Evolutionary conservation across 2,888 invertebrate genomes (phyloP).

Genomic region (Acleris holmiana): DNA sequence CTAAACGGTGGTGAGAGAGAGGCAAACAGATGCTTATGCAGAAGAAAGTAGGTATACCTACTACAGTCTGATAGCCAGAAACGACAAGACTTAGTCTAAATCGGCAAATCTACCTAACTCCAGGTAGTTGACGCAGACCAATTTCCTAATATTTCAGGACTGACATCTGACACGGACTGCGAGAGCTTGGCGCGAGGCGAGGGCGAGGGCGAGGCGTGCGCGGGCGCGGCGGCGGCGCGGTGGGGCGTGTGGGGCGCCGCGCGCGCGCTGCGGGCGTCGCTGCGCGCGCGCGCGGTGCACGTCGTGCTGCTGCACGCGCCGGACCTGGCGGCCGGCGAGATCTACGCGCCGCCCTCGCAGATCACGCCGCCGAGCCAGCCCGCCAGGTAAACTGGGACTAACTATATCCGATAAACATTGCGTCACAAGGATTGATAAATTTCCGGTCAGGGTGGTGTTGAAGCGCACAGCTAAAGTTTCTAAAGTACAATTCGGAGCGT

Average conservation of each 20-base stretch:
- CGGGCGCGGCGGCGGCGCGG: conserved; percentile 84
- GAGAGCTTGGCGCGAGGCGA: conserved; percentile 66
- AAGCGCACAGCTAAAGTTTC: too few species aligned
- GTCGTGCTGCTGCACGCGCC: conserved; percentile 91
- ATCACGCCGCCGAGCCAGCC: conserved; percentile 72
- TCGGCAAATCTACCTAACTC: too few species aligned
- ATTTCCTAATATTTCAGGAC: conserved; percentile 52
- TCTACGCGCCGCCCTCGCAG: conserved; percentile 86
- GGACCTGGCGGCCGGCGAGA: conserved; percentile 86
- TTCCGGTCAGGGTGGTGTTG: too few species aligned
- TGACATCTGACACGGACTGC: conserved; percentile 78
- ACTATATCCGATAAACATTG: not conserved
- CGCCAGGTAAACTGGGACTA: conserved; percentile 57
- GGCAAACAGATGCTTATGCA: too few species aligned
- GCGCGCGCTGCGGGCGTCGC: conserved; percentile 87
- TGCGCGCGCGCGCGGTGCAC: conserved; percentile 88
- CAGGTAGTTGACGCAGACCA: not conserved
- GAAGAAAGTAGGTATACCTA: too few species aligned
- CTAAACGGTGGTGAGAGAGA: too few species aligned
- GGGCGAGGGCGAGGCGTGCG: conserved; percentile 62
- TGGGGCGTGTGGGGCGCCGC: conserved; percentile 93
- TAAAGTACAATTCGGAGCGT: too few species aligned
- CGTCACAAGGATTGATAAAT: too few species aligned
- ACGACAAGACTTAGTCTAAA: too few species aligned
- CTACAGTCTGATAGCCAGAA: too few species aligned